phyloP scores from a whole-genome alignment of 1,140 invertebrate genomes.

The Drosophila orosa region DNA sequence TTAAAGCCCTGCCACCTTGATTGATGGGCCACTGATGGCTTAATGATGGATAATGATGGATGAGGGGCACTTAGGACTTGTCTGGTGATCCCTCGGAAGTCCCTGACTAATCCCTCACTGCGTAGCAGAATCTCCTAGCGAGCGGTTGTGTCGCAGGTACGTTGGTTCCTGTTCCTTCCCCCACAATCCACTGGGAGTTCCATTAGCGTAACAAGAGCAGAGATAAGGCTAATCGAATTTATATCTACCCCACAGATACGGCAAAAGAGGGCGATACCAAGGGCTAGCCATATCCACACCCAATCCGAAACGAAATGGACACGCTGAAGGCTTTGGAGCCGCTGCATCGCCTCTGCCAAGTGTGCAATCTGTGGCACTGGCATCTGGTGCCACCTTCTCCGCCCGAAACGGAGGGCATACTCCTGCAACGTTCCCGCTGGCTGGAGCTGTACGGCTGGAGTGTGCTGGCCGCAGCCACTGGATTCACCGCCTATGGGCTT shows the following conservation, averaged over 20 bases:
- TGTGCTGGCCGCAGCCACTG: slow-evolving; percentile 34
- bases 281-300: neutral
- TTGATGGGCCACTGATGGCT: slow-evolving; percentile 42
- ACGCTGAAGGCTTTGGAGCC: slow-evolving; percentile 48
- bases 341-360: slow-evolving; percentile 52
- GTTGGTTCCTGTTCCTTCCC: neutral
- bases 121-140: neutral
- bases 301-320: slow-evolving; percentile 51
- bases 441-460: slow-evolving; percentile 62
- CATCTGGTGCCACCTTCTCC: slow-evolving; percentile 9
- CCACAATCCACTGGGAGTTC: neutral
- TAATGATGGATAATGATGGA: slow-evolving; percentile 71
- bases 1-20: slow-evolving; percentile 20
- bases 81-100: neutral
- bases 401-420: slow-evolving; percentile 16
- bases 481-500: slow-evolving; percentile 53
- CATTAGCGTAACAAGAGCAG: slow-evolving; percentile 6
- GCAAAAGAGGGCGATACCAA: neutral
- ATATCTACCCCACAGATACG: slow-evolving; percentile 19
- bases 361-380: slow-evolving; percentile 64
- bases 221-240: slow-evolving; percentile 22
- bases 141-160: neutral
- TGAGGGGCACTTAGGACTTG: slow-evolving; percentile 9
- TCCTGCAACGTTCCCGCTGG: slow-evolving; percentile 42
- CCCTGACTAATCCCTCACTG: neutral